These are phyloP conservation scores for Epinotia nisella DNA, from an alignment of 2,888 invertebrate species.

Conservation along the genomic window DNA sequence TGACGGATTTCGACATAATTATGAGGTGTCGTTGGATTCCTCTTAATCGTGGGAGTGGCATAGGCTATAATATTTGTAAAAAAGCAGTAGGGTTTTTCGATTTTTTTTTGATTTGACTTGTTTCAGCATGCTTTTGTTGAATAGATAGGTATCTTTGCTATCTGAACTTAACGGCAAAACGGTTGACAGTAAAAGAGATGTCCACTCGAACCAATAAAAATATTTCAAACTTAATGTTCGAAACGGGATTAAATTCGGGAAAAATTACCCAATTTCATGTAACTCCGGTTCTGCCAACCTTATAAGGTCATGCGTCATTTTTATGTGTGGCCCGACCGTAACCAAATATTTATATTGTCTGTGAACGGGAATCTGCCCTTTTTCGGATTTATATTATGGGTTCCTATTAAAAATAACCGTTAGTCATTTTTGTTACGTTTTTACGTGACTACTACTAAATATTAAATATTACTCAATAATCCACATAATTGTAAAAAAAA, in stretches of 20 bases:
- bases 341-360: constrained; percentile 79
- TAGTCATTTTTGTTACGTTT: constrained; percentile 46
- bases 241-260: constrained; percentile 61
- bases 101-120: too few species aligned
- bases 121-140: too few species aligned
- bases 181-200: constrained; percentile 10
- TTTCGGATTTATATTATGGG: constrained; percentile 64
- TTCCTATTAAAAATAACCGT: constrained; percentile 62
- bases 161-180: too few species aligned
- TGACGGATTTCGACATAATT: too few species aligned
- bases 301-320: constrained; percentile 69
- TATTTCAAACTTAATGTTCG: constrained; percentile 50
- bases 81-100: too few species aligned
- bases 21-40: too few species aligned
- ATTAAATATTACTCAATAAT: not conserved
- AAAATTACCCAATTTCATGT: constrained; percentile 66
- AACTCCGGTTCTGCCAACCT: constrained; percentile 51
- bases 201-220: constrained; percentile 39
- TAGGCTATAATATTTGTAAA: too few species aligned
- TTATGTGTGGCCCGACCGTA: constrained; percentile 67
- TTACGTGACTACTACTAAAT: constrained; percentile 16
- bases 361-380: constrained; percentile 65
- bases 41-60: too few species aligned
- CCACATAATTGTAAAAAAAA: not conserved
- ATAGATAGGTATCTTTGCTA: too few species aligned